Percentiles rank a stretch among this genome's conserved stretches.
These are phyloP conservation scores for Argyresthia albistria DNA, from an alignment of 2,888 invertebrate species.

Conservation along the genomic window DNA sequence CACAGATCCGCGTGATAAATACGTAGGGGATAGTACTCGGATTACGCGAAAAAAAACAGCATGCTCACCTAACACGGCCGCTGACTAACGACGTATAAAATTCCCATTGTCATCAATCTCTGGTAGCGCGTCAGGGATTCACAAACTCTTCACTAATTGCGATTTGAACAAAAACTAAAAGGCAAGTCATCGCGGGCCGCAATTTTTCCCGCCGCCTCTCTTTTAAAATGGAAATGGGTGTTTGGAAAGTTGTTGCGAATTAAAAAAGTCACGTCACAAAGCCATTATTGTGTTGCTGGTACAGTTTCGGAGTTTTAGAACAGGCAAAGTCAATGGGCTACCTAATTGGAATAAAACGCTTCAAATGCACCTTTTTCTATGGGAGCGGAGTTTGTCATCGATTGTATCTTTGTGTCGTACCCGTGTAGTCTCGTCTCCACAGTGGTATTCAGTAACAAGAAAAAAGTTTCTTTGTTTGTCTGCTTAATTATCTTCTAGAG, in stretches of 20 bases:
- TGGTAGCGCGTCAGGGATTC: slow-evolving; percentile 66
- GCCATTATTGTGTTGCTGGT: slow-evolving; percentile 3
- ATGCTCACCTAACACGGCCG: slow-evolving; percentile 48
- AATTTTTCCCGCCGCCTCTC: slow-evolving; percentile 45
- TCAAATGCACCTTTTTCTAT: neutral
- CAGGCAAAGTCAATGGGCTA: neutral
- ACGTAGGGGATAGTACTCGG: neutral
- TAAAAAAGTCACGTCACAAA: slow-evolving; percentile 22
- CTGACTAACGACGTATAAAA: slow-evolving; percentile 71
- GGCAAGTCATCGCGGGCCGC: slow-evolving; percentile 61
- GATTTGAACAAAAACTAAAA: slow-evolving; percentile 70
- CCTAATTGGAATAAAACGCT: neutral
- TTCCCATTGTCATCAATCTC: slow-evolving; percentile 73
- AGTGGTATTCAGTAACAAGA: too few relatives aligned
- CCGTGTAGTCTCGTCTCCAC: too few relatives aligned
- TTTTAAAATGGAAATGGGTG: slow-evolving; percentile 38
- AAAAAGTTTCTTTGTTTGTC: too few relatives aligned
- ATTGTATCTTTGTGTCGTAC: too few relatives aligned
- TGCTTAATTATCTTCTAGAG: too few relatives aligned
- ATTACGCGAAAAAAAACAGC: slow-evolving; percentile 1
- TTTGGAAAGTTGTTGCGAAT: slow-evolving; percentile 17
- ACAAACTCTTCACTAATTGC: slow-evolving; percentile 70
- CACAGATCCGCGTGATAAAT: neutral
- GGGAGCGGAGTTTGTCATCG: neutral
- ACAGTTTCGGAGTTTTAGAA: neutral